Evolutionary conservation across 1,140 invertebrate genomes (phyloP), one percentile per base, ranked within the genome.

Genomic region (Hyposmocoma kahamanoa): DNA sequence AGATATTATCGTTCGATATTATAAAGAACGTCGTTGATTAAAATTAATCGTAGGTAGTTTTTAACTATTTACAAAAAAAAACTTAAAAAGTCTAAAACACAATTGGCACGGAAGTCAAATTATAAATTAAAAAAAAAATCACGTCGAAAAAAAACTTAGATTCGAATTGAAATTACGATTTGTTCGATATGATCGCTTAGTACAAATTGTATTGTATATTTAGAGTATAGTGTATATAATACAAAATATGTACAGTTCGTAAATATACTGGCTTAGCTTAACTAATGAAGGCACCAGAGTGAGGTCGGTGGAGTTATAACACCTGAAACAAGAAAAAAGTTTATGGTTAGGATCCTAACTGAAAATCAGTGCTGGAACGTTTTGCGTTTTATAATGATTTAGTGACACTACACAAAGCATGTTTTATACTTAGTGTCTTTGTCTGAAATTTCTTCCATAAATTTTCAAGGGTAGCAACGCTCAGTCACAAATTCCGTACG

Each of bases 241-340:
- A 81, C 72, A 79, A 62, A 53, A 58, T 84, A 84, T 82, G 72
- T 82, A 84, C 78, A 82, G 46, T 64, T n/a, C 73, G 72, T 68
- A 53, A 42, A 36, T 44, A 45, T 72, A 70, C 62, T 59, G 50
- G 68, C 66, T 81, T 71, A 54, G 67, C 67, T 81, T 71, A 54
- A 68, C 67, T 81, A 76, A 73, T 65, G 72, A 82, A 84, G 81
- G 81, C 81, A 84, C 81, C 81, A 73, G 74, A 67, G 67, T 80
- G 78, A 82, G 81, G 78, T 82, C 78, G 81, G 81, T 82, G 81
- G 81, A 81, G 80, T 69, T 72, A 56, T 61, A 65, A 74, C 58
- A 72, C 53, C 81, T 84, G 76, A 9, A 76, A 77, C 22, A 64
- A 56, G 41, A 47, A 20, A 34, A 24, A 44, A 10, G 42, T 28